These are phyloP conservation scores for Trissolcus brochymenae DNA, from an alignment of 2,888 invertebrate genomes.

Conservation along the genomic window DNA sequence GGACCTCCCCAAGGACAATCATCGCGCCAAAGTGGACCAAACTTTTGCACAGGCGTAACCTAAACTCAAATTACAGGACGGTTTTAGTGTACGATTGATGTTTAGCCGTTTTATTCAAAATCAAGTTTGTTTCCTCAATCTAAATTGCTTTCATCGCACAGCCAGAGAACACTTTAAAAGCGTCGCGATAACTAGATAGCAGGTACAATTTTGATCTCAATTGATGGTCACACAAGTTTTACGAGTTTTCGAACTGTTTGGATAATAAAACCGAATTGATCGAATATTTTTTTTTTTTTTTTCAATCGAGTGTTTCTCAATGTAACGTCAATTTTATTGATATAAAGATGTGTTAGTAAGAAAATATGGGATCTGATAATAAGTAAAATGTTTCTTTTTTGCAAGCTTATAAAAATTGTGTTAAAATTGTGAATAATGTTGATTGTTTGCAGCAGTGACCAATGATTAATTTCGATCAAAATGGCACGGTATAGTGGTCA, in stretches of 20 bases:
- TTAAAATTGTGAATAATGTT: not conserved
- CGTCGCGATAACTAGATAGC: slow-evolving; percentile 3
- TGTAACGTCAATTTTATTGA: no score
- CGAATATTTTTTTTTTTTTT: no score
- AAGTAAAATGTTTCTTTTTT: no score
- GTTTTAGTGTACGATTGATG: slow-evolving; percentile 75
- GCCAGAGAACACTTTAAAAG: slow-evolving; percentile 21
- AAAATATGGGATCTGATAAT: no score
- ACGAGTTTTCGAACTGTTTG: no score
- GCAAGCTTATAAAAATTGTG: no score
- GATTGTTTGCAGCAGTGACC: not conserved
- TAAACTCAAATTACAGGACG: slow-evolving; percentile 74
- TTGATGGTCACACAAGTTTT: no score
- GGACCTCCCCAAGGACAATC: slow-evolving; percentile 64
- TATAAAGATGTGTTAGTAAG: no score
- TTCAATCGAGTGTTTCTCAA: no score
- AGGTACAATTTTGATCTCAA: no score
- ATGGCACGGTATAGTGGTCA: slow-evolving; percentile 16
- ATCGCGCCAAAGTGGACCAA: slow-evolving; percentile 64
- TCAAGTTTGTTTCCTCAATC: slow-evolving; percentile 60
- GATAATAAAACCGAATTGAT: no score
- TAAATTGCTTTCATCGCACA: slow-evolving; percentile 19
- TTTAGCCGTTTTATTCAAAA: slow-evolving; percentile 73
- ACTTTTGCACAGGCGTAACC: slow-evolving; percentile 65
- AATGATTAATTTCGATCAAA: slow-evolving; percentile 33